Evolutionary conservation across 2,113 vertebrate species (phyloP).

Genomic region (Petaurus breviceps): DNA sequence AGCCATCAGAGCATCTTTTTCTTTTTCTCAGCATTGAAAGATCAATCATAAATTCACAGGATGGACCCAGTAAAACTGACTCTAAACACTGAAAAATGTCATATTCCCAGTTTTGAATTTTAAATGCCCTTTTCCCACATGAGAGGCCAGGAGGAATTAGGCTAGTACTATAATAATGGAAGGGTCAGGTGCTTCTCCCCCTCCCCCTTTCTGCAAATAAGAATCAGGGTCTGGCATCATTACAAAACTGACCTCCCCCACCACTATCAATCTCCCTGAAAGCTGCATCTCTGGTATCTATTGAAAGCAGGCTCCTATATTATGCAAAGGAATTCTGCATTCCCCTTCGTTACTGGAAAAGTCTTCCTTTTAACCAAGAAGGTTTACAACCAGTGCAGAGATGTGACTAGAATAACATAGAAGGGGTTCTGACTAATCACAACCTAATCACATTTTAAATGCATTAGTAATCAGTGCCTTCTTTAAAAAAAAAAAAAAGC

Average conservation of each 20-base stretch:
- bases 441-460: slow-evolving; percentile 62
- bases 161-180: not conserved
- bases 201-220: not conserved
- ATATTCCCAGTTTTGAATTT: not conserved
- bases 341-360: slow-evolving; percentile 25
- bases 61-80: not conserved
- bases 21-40: not conserved
- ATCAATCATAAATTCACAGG: not conserved
- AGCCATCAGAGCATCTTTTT: not conserved
- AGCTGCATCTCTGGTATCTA: not conserved
- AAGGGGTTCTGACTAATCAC: slow-evolving; percentile 56
- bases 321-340: not conserved
- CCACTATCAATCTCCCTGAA: not conserved
- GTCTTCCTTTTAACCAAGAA: slow-evolving; percentile 2
- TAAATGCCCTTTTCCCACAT: not conserved
- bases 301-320: not conserved
- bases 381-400: not conserved
- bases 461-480: slow-evolving; percentile 57
- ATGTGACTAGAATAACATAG: not conserved
- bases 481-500: not conserved
- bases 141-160: not conserved
- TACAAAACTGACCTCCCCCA: rapidly evolving
- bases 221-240: not conserved
- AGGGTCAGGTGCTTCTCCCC: not conserved
- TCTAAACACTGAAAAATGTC: not conserved